A percentile compares a stretch with the other conserved stretches of the same genome.
phyloP scores from a whole-genome alignment of 2,888 invertebrate genomes.

The Griposia aprilina region DNA sequence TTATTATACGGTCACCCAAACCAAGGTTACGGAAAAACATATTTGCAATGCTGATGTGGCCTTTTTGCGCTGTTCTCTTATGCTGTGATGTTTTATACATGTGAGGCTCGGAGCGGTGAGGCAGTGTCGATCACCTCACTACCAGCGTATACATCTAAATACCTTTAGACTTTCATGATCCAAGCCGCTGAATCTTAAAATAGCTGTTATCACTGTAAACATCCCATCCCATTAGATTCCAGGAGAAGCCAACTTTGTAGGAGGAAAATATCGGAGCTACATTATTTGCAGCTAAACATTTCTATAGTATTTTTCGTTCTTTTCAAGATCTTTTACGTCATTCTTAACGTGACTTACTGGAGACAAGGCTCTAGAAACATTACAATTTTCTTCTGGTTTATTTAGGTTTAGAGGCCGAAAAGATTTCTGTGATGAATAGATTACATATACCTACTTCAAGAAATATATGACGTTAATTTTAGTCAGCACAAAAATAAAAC shows the following conservation, averaged over 20 bases:
- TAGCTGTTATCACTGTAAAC: slow-evolving; percentile 56
- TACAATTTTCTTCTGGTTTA: neutral
- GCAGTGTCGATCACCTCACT: slow-evolving; percentile 83
- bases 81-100: slow-evolving; percentile 83
- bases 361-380: neutral
- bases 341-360: neutral
- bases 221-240: slow-evolving; percentile 44
- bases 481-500: neutral
- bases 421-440: neutral
- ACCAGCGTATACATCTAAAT: slow-evolving; percentile 64
- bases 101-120: slow-evolving; percentile 77
- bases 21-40: slow-evolving; percentile 86
- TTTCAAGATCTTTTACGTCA: slow-evolving; percentile 5
- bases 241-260: slow-evolving; percentile 25
- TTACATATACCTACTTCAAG: neutral
- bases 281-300: slow-evolving; percentile 8
- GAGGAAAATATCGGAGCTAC: slow-evolving; percentile 34
- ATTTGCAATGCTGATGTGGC: slow-evolving; percentile 85
- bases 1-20: slow-evolving; percentile 80
- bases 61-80: slow-evolving; percentile 83
- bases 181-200: slow-evolving; percentile 57
- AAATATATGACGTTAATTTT: neutral
- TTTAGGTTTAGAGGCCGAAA: neutral
- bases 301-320: neutral
- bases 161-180: slow-evolving; percentile 65